Conservation (phyloP, 2,888 invertebrate species). For the Cheilosia scutellata region DNA sequence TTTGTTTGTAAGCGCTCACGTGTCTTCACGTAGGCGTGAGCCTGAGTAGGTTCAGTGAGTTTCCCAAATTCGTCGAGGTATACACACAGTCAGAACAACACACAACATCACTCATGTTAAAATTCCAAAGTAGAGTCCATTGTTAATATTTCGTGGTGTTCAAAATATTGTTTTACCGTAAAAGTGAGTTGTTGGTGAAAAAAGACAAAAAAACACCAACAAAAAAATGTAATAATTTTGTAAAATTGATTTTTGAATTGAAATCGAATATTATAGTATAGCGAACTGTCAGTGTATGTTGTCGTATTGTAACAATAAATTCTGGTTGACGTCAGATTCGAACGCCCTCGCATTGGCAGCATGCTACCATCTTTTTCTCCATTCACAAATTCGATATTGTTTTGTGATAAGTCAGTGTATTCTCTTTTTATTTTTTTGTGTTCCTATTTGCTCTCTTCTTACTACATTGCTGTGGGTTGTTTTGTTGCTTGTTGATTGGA, state of each 20-base stretch:
- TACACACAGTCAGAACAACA: constrained; percentile 10
- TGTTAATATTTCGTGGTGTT: constrained; percentile 6
- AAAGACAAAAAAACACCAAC: not conserved
- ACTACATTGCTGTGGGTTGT: constrained; percentile 5
- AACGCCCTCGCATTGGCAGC: constrained; percentile 52
- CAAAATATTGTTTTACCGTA: constrained; percentile 40
- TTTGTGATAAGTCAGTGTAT: constrained; percentile 17
- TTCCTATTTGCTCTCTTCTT: constrained; percentile 1
- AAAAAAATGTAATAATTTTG: not conserved
- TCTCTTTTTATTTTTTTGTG: constrained; percentile 12
- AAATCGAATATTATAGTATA: constrained; percentile 12
- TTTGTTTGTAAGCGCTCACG: constrained; percentile 11
- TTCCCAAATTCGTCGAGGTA: constrained; percentile 20
- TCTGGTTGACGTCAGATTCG: constrained; percentile 61
- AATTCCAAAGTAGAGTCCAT: not conserved
- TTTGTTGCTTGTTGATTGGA: constrained; percentile 36
- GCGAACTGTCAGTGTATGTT: constrained; percentile 6
- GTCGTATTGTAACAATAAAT: constrained; percentile 56
- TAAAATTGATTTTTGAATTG: constrained; percentile 11
- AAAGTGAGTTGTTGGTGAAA: constrained; percentile 14
- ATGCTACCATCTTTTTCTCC: constrained; percentile 50
- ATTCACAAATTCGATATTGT: constrained; percentile 61
- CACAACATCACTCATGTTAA: constrained; percentile 13
- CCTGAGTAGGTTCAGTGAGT: constrained; percentile 55
- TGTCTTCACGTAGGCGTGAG: constrained; percentile 37